phyloP scores from a whole-genome alignment of 2,797 vertebrate genomes.

The Sebastes hubbsi region DNA sequence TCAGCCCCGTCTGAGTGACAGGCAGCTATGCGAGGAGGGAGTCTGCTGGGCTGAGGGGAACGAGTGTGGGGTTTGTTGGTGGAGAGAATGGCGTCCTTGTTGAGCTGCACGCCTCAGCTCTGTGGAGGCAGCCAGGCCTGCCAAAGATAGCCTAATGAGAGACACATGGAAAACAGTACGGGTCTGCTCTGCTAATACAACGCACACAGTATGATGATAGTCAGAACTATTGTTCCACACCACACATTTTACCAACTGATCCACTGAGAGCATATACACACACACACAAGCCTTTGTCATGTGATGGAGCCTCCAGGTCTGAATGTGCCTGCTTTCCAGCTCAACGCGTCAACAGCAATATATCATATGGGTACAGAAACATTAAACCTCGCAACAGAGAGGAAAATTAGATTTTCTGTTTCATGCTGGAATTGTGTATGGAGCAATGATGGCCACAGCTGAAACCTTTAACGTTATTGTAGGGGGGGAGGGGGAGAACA shows the following conservation, averaged over 20 bases:
- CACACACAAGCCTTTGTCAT: conserved; percentile 9
- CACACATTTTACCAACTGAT: conserved; percentile 33
- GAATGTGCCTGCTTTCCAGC: not conserved
- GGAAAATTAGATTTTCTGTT: not conserved
- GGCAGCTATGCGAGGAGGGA: not conserved
- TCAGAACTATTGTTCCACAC: conserved; percentile 42
- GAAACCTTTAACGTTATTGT: not conserved
- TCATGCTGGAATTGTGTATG: not conserved
- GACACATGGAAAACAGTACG: conserved; percentile 64
- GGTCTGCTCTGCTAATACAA: conserved; percentile 33
- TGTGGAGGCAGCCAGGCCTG: conserved; percentile 44
- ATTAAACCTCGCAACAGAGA: not conserved
- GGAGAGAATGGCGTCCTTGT: conserved; percentile 63
- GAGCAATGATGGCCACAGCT: not conserved
- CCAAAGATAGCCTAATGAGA: conserved; percentile 70
- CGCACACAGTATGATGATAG: conserved; percentile 32
- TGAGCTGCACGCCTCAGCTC: conserved; percentile 41
- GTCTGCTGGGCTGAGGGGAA: conserved; percentile 6
- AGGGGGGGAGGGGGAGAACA: no score
- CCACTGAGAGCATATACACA: conserved; percentile 5
- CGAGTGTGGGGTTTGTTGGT: conserved; percentile 14
- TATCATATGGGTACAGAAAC: conserved; percentile 1
- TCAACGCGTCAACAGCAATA: conserved; percentile 13
- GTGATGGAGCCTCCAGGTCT: conserved; percentile 26
- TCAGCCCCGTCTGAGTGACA: not conserved